A percentile compares a stretch with the other conserved stretches of the same genome.
phyloP scores from a whole-genome alignment of 2,888 invertebrate genomes.

The Andrena flavipes region DNA sequence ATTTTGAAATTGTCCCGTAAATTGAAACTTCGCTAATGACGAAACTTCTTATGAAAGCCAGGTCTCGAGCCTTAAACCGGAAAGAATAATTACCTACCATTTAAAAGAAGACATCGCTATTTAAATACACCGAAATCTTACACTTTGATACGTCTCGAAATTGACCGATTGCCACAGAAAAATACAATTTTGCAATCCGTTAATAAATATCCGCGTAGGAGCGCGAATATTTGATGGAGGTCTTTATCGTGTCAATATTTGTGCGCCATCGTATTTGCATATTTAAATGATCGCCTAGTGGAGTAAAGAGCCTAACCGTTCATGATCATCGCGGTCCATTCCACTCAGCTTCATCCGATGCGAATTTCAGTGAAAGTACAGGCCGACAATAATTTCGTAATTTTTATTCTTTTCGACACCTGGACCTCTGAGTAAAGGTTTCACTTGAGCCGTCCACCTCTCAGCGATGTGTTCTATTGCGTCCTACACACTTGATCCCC shows the following conservation, averaged over 20 bases:
- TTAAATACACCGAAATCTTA: not conserved
- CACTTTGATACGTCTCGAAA: not conserved
- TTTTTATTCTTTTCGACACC: constrained; percentile 44
- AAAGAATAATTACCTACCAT: too few relatives aligned
- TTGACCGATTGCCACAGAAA: not conserved
- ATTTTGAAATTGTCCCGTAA: not conserved
- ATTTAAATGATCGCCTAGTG: constrained; percentile 22
- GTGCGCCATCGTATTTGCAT: constrained; percentile 26
- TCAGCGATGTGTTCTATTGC: not conserved
- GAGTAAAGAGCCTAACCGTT: constrained; percentile 3
- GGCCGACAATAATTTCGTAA: constrained; percentile 47
- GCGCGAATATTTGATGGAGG: not conserved
- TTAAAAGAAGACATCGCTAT: not conserved
- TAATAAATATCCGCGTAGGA: not conserved
- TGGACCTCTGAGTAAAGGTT: constrained; percentile 19
- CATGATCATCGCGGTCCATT: constrained; percentile 12
- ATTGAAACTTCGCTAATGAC: too few relatives aligned
- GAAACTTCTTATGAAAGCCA: too few relatives aligned
- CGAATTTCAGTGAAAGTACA: constrained; percentile 46
- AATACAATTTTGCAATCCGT: not conserved
- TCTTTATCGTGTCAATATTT: constrained; percentile 10
- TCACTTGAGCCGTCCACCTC: constrained; percentile 13
- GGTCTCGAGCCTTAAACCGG: too few relatives aligned
- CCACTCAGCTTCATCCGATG: constrained; percentile 23
- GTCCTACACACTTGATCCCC: not conserved